Conservation (phyloP, 2,113 vertebrate species). For the Apus apus region DNA sequence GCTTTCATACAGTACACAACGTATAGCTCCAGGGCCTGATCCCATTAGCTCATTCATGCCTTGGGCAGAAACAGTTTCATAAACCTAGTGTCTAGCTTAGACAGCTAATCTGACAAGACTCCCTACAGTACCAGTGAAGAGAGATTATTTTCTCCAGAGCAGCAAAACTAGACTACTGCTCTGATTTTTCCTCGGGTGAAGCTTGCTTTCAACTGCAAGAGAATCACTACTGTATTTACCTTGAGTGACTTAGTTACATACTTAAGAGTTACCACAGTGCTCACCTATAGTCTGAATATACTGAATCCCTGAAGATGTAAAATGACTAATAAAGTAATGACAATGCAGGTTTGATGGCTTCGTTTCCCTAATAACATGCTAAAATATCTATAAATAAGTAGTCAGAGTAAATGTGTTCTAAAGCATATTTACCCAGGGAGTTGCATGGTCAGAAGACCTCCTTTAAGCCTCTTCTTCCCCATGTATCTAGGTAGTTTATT, state of each 20-base stretch:
- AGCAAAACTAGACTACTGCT: not conserved
- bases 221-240: not conserved
- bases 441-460: not conserved
- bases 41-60: not conserved
- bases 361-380: not conserved
- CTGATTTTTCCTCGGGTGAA: not conserved
- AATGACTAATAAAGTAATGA: not conserved
- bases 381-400: constrained; percentile 3
- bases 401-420: not conserved
- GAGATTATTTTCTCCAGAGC: not conserved
- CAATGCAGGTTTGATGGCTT: not conserved
- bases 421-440: not conserved
- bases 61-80: constrained; percentile 6
- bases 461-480: not conserved
- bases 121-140: not conserved
- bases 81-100: not conserved
- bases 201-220: not conserved
- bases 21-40: not conserved
- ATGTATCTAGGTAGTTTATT: not conserved
- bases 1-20: not conserved
- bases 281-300: not conserved
- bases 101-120: not conserved
- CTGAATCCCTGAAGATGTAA: not conserved
- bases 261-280: not conserved
- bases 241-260: not conserved